Base-by-base conservation (phyloP, 1,140 invertebrate species). In the Antheraea pernyi region DNA sequence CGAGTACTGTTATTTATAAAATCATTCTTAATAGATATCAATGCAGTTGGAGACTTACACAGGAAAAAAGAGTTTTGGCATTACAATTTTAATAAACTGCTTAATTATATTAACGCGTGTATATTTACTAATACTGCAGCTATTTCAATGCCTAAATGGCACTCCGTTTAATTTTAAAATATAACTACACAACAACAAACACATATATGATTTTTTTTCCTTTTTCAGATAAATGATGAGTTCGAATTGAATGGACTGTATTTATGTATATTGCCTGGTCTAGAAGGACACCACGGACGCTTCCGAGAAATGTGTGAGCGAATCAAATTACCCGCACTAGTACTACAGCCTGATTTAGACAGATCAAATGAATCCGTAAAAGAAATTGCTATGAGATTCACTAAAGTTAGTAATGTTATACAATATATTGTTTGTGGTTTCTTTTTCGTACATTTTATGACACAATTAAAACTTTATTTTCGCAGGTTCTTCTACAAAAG, bases 281-380 rank as follows among this genome's bases (percentile, higher is more conserved):
- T 65, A 3, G 63, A 65, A 48, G 63, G 63, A 10, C 70, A 76
- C 8, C 70, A 80, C 46, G 19, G 39, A 9, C 77, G 77, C 0
- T 85, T 84, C 74, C 7, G 22, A 1, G 10, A 16, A 2, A 59
- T 85, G 9, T 85, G 84, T 59, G 80, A 79, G 58, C 65, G 80
- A 0, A 71, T 84, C 8, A 81, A 84, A 68, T 18, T 84, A 53
- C 71, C 83, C 0, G 79, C 83, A 0, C 30, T 84, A 0, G 78
- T 81, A 0, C 30, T 87, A 48, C 83, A 84, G 64, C 79, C 78
- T 0, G 79, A 75, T 0, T 39, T 83, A 0, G 74, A 78, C 18
- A 19, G 62, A 4, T 68, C 76, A 0, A 22, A 76, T 8, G 82
- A 86, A 30, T 77, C 76, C 0, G 30, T 84, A 7, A 67, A 69